Base-by-base conservation (phyloP, 2,888 invertebrate genomes). In the Pandemis heparana region DNA sequence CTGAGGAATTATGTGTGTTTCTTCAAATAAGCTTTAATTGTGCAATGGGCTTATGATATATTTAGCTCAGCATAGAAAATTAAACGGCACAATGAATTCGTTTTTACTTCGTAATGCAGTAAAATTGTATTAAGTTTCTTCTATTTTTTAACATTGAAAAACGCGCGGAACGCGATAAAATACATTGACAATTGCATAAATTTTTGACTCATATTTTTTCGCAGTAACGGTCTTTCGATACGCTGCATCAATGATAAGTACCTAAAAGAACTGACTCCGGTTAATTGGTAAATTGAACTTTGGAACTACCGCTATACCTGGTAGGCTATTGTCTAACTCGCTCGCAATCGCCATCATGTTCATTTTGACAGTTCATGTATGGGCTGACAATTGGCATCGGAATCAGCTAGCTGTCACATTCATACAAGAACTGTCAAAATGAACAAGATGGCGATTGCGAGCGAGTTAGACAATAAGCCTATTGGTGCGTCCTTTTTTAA, bases 1-100 rank as follows among this genome's bases (percentile, higher is more conserved):
- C 89, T 85, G 79, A 87, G 89, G 89, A 86, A 90, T 92, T 91
- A 91, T 85, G 87, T 43, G 69, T 38, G 56, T 67, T 67, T 41
- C 65, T 51, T 51, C 51, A 61, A 61, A 61, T 71, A 41, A 69
- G 68, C 73, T 73, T 73, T 73, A 73, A 73, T 68, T 73, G 73
- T 73, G 72, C 72, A 73, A 18, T 63, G 72, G 63, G 68, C 63
- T 73, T 73, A 59, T 63, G 63, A 48, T 48, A 41, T 63, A 32
- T 53, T 18, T 23, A 56, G 51, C 18, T 56, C 23, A 12, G 56
- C 56, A 12, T 23, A 4, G 23, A 56, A 18, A 56, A 56, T 56
- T 23, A 23, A 12, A 23, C 9, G 7, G 23, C 56, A 12, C 23
- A 9, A 16, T 48, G n/a, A 48, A 48, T 14, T 48, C n/a, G n/a